phyloP scores from a whole-genome alignment of 2,888 invertebrate genomes.

The Pachydiplax longipennis region DNA sequence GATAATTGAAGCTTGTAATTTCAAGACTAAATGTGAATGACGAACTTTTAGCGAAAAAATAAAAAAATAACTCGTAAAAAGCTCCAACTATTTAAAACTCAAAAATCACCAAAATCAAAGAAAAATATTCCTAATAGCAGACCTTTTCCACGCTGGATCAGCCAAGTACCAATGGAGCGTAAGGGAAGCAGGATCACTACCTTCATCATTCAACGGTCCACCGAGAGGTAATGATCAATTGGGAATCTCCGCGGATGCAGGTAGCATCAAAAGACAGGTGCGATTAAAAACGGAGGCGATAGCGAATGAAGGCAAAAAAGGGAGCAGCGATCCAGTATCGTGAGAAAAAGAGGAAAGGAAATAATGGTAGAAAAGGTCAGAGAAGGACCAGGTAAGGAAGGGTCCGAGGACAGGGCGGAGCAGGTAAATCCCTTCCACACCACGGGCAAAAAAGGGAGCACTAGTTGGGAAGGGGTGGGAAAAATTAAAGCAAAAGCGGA shows the following conservation, averaged over 20 bases:
- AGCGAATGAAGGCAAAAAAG: background rate
- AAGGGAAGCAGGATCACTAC: background rate
- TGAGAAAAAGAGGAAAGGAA: background rate
- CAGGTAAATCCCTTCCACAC: background rate
- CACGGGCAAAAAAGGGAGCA: background rate
- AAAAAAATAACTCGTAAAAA: too few species aligned
- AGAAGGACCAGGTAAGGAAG: background rate
- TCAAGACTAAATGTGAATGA: too few species aligned
- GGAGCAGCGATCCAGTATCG: background rate
- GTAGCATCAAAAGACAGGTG: background rate
- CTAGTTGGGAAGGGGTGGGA: background rate
- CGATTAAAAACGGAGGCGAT: constrained; percentile 5
- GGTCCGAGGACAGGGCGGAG: background rate
- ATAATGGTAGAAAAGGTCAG: background rate
- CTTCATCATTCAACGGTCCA: background rate
- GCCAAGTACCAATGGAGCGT: background rate
- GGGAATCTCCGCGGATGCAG: background rate
- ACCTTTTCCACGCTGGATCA: background rate
- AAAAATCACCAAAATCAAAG: too few species aligned
- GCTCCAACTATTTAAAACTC: too few species aligned
- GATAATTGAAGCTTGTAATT: too few species aligned
- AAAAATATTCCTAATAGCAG: background rate
- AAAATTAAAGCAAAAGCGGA: background rate
- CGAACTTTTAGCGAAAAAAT: too few species aligned
- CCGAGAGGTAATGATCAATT: background rate